These are phyloP conservation scores for Drusus annulatus DNA, from an alignment of 1,140 invertebrate species.

Conservation along the genomic window DNA sequence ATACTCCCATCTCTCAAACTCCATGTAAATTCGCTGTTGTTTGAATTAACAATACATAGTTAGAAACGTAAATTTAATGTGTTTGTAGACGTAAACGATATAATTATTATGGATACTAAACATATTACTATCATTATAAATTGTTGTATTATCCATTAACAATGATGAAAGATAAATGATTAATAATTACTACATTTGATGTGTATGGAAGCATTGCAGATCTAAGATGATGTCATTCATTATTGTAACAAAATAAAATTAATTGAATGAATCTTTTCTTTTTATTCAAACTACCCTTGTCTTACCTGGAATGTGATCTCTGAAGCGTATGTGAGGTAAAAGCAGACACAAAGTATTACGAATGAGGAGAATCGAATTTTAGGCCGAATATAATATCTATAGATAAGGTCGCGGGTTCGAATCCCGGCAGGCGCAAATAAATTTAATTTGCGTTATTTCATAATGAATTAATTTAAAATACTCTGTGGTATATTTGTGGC, in stretches of 20 bases:
- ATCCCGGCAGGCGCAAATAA: too few species aligned
- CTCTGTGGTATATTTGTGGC: too few species aligned
- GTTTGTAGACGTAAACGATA: conserved; percentile 54
- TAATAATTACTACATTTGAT: conserved; percentile 48
- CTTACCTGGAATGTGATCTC: too few species aligned
- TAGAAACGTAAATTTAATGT: conserved; percentile 54
- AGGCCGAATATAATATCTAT: too few species aligned
- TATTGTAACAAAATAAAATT: conserved; percentile 58
- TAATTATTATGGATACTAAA: conserved; percentile 38
- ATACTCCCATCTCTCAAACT: background rate
- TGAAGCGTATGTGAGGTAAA: too few species aligned
- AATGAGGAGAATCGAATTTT: too few species aligned
- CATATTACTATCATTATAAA: conserved; percentile 48
- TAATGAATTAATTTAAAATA: too few species aligned
- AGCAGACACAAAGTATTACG: too few species aligned
- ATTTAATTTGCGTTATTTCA: too few species aligned
- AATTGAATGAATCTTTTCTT: conserved; percentile 34
- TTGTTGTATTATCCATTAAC: conserved; percentile 55
- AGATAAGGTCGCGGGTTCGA: too few species aligned
- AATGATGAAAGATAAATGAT: conserved; percentile 44
- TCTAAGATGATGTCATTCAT: conserved; percentile 54
- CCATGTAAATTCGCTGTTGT: conserved; percentile 29
- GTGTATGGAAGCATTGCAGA: conserved; percentile 51
- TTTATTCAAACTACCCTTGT: too few species aligned
- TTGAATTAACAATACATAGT: conserved; percentile 39